phyloP scores from a whole-genome alignment of 2,888 invertebrate genomes.

The Phengaris arion region DNA sequence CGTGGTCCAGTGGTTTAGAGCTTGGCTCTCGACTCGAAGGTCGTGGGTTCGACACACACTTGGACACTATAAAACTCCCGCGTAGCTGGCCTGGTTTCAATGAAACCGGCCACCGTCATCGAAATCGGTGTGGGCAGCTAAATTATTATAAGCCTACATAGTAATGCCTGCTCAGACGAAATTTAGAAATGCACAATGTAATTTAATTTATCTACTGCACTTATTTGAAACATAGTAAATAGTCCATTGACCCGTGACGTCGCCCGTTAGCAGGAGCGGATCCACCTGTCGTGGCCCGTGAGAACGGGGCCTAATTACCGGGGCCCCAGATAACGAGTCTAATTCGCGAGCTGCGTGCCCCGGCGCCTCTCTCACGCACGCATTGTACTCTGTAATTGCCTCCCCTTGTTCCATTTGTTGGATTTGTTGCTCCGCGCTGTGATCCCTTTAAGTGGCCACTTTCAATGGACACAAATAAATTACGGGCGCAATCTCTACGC shows the following conservation, averaged over 20 bases:
- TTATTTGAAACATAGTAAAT: not conserved
- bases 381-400: slow-evolving; percentile 79
- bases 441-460: slow-evolving; percentile 78
- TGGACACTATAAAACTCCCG: too few species aligned
- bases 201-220: not conserved
- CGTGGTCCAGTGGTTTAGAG: too few species aligned
- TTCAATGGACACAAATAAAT: slow-evolving; percentile 68
- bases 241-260: slow-evolving; percentile 3
- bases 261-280: slow-evolving; percentile 23
- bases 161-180: too few species aligned
- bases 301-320: slow-evolving; percentile 75
- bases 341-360: slow-evolving; percentile 76
- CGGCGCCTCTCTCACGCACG: slow-evolving; percentile 75
- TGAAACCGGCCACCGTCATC: too few species aligned
- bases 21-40: too few species aligned
- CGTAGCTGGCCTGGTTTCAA: too few species aligned
- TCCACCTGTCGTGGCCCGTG: slow-evolving; percentile 63
- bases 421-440: slow-evolving; percentile 53
- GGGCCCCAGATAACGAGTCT: slow-evolving; percentile 71
- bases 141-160: not conserved
- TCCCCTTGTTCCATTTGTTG: slow-evolving; percentile 77
- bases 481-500: slow-evolving; percentile 57
- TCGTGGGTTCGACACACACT: too few species aligned
- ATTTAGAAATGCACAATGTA: too few species aligned
- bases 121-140: too few species aligned